A percentile compares a stretch with the other conserved stretches of the same genome.
phyloP scores from a whole-genome alignment of 2,113 vertebrate genomes.

The Sigmodon hispidus region DNA sequence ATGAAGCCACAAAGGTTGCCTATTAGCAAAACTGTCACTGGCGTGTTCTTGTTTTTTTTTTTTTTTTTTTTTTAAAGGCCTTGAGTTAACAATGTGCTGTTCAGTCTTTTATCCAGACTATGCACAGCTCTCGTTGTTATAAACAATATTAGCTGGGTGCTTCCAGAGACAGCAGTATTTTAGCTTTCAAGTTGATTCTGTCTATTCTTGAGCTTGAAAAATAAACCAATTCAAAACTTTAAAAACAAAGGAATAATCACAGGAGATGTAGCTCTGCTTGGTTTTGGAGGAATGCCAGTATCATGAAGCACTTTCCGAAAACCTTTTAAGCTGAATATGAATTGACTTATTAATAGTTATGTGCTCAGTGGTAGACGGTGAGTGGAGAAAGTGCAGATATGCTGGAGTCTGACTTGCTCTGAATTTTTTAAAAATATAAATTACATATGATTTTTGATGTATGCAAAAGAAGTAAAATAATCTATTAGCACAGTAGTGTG shows the following conservation, averaged over 20 bases:
- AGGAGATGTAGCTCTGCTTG: neutral
- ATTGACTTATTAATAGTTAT: constrained; percentile 63
- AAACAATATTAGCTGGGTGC: neutral
- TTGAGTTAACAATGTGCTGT: neutral
- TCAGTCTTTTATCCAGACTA: neutral
- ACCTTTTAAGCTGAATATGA: constrained; percentile 53
- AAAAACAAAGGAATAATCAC: constrained; percentile 6
- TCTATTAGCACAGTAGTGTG: neutral
- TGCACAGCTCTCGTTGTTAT: neutral
- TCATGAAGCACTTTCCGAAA: neutral
- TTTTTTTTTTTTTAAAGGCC: constrained; percentile 41
- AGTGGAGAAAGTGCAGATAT: neutral
- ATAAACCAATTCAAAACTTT: constrained; percentile 18
- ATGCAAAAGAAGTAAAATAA: neutral
- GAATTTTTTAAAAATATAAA: neutral
- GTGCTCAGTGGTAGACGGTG: neutral
- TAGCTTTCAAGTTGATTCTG: constrained; percentile 34
- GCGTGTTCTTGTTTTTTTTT: neutral
- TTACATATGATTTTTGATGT: neutral
- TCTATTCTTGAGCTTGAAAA: constrained; percentile 50
- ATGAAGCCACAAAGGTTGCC: neutral
- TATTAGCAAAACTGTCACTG: neutral
- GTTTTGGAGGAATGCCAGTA: constrained; percentile 36
- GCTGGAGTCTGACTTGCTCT: neutral
- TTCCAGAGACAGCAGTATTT: constrained; percentile 29